Evolutionary conservation across 2,888 invertebrate species (phyloP), one percentile per base, ranked within the genome.

Genomic region (Xylophagus ater): DNA sequence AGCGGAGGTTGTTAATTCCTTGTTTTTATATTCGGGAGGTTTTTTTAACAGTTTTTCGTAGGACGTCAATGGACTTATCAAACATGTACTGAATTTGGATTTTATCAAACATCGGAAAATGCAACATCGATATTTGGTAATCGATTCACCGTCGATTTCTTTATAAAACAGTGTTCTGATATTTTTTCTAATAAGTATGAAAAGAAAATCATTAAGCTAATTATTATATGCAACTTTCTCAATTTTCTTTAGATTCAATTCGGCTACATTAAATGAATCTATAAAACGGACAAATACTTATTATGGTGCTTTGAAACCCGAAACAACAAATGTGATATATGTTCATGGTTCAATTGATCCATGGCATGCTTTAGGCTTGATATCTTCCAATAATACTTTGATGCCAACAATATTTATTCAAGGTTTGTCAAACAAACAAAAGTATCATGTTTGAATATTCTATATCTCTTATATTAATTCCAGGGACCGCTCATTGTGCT

Each of bases 81-180:
- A 65, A 93, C 93, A 0, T 96, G 94, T 58, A 88, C 85, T 1
- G 96, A 96, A 61, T 94, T 94, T 59, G 94, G 93, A 17, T 94
- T 85, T 63, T 96, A 81, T 63, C 94, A 94, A 67, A 85, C 89
- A 0, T 88, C 92, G 0, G 55, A 56, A n/a, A 54, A 59, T 10
- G 51, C 51, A n/a, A 47, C 46, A 0, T 53, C 51, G 15, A 60
- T 76, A 59, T 93, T 93, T 57, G 85, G 89, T 0, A 69, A 81
- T 53, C 66, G 71, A 19, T 87, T 92, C 49, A 74, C 81, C 0
- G 60, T 82, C 0, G 73, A 80, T 41, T 92, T 83, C 61, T 92
- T 81, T 53, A 68, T 81, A 18, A 70, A 81, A 45, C 85, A 87
- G 56, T 94, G 93, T 57, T 62, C 67, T 49, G 92, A 92, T 57